Base-by-base conservation (phyloP, 1,140 invertebrate species). In the Drosophila equinoxialis region DNA sequence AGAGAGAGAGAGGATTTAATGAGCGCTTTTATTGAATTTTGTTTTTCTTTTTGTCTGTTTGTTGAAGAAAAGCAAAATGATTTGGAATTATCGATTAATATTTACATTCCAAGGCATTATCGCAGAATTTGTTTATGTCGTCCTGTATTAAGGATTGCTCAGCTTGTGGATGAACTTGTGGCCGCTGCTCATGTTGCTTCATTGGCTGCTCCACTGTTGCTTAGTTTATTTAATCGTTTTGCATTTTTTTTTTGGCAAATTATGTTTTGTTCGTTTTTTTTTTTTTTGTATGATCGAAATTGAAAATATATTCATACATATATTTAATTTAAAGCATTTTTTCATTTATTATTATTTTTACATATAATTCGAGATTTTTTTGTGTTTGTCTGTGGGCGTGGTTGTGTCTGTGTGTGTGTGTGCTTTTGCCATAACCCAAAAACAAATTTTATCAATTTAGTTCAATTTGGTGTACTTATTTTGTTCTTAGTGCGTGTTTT, bases 61-160 rank as follows among this genome's bases (percentile, higher is more conserved):
- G 26, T 71, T 23, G 71, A 58, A 57, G 39, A 45, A 60, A 68
- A 63, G 62, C 63, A 54, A 60, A 57, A 72, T 30, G 57, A 60
- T 33, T 54, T 42, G 71, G 55, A 54, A 14, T 30, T 62, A 41
- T 61, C 35, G 7, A 17, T 58, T 42, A 58, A 91, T 92, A 92
- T 83, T 94, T 95, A 96, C 95, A 96, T 94, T 96, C 96, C 67
- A 97, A 93, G 80, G 95, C 95, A 76, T 94, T 93, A 93, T 96
- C 95, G 92, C 94, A 96, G 93, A 95, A 96, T 91, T 95, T 94
- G 91, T 96, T 95, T 91, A 96, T 96, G 87, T 96, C 96, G 90
- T 95, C 94, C 85, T 94, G 93, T 4, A 94, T 95, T 75, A 95
- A 93, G 78, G 79, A 71, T 77, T 87, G 79, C 71, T 90, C 85